Conservation (phyloP, 2,797 vertebrate species). For the Dicrostonyx torquatus region DNA sequence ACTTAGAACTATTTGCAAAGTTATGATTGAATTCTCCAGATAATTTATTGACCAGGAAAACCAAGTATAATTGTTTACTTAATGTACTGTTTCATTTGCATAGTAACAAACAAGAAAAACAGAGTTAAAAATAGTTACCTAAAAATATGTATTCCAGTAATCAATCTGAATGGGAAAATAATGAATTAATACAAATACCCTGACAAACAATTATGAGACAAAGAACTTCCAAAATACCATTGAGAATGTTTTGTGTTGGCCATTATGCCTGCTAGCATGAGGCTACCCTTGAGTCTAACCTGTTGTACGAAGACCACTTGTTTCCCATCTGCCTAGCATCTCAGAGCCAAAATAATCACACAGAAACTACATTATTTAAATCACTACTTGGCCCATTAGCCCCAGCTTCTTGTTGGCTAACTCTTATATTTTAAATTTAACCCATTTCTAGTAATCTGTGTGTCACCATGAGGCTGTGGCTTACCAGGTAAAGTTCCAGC, state of each 20-base stretch:
- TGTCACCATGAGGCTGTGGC: too few relatives aligned
- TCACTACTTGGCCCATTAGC: too few relatives aligned
- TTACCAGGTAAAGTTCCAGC: too few relatives aligned
- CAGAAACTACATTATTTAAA: too few relatives aligned
- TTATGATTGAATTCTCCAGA: background rate
- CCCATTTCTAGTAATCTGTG: too few relatives aligned
- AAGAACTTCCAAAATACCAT: background rate
- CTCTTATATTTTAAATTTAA: too few relatives aligned
- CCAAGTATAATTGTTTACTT: background rate
- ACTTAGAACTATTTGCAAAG: background rate
- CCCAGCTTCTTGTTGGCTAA: too few relatives aligned
- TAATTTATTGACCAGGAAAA: background rate
- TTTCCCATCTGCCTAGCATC: fast-evolving
- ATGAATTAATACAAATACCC: background rate
- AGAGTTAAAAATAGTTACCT: background rate
- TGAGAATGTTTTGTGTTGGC: background rate
- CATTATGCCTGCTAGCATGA: background rate
- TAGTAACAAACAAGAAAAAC: background rate
- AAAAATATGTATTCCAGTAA: background rate
- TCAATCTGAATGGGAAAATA: background rate
- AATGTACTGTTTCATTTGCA: background rate
- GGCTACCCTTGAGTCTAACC: background rate
- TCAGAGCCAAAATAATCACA: too few relatives aligned
- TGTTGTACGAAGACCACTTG: too few relatives aligned
- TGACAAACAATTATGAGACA: background rate